Conservation (phyloP, 1,140 invertebrate species). For the Atopsyche davidsoni region DNA sequence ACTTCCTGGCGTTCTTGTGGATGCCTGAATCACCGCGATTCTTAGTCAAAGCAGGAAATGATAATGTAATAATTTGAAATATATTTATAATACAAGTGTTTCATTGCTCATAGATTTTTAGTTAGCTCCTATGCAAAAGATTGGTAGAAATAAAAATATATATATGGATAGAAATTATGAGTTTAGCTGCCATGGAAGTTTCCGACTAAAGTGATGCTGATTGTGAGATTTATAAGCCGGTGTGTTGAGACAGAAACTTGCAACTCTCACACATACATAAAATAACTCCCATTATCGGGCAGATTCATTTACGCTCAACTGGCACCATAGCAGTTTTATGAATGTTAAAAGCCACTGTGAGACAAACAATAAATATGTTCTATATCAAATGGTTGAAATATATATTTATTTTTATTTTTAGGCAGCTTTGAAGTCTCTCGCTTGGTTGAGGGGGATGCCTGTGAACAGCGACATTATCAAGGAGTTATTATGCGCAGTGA, state of each 20-base stretch:
- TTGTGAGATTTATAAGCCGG: too few species aligned
- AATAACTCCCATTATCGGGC: too few species aligned
- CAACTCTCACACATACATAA: too few species aligned
- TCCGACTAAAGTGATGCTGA: too few species aligned
- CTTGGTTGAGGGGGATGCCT: conserved; percentile 12
- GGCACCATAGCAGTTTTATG: background rate
- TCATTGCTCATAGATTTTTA: too few species aligned
- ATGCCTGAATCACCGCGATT: conserved; percentile 51
- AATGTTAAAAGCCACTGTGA: background rate
- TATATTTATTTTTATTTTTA: conserved; percentile 8
- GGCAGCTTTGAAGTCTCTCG: conserved; percentile 6
- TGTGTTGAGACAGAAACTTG: too few species aligned
- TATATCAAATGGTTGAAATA: background rate
- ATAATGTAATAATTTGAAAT: conserved; percentile 36
- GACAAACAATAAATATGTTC: background rate
- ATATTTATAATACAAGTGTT: too few species aligned
- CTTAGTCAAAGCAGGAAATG: conserved; percentile 45
- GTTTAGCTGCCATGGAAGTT: too few species aligned
- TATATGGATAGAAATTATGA: too few species aligned
- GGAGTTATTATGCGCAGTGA: conserved; percentile 1
- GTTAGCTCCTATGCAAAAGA: too few species aligned
- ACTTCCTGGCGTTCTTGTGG: conserved; percentile 41
- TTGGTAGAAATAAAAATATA: too few species aligned
- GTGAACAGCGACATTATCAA: background rate
- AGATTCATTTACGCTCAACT: too few species aligned